These are phyloP conservation scores for Eubucco bourcierii DNA, from an alignment of 2,113 vertebrate genomes.

Conservation along the genomic window DNA sequence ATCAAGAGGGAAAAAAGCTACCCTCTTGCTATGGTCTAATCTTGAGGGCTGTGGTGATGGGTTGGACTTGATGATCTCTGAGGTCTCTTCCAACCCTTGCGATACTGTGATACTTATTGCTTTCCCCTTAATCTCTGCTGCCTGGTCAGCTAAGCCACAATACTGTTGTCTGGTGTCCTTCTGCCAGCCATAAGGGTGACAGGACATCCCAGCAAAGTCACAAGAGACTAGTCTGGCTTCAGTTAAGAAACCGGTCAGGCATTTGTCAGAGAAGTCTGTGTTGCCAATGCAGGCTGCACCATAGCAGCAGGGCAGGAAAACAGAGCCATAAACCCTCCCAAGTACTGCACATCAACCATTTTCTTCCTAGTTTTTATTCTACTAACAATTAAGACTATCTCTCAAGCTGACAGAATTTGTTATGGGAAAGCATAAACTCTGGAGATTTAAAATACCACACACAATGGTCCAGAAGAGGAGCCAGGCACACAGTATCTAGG, in stretches of 20 bases:
- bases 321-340: background rate
- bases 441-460: background rate
- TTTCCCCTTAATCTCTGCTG: background rate
- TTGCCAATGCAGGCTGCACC: background rate
- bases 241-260: background rate
- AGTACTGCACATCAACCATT: background rate
- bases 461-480: background rate
- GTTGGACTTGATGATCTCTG: too few relatives aligned
- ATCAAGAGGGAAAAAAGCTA: background rate
- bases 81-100: too few relatives aligned
- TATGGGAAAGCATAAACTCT: background rate
- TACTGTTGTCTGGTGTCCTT: background rate
- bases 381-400: background rate
- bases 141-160: background rate
- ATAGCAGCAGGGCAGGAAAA: background rate
- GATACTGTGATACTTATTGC: background rate
- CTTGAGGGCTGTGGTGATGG: too few relatives aligned
- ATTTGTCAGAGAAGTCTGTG: background rate
- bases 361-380: background rate
- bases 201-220: background rate
- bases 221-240: background rate
- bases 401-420: background rate
- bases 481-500: accelerated
- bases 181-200: accelerated
- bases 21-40: background rate